Evolutionary conservation across 2,113 vertebrate genomes (phyloP).

Genomic region (Ellobius talpinus): DNA sequence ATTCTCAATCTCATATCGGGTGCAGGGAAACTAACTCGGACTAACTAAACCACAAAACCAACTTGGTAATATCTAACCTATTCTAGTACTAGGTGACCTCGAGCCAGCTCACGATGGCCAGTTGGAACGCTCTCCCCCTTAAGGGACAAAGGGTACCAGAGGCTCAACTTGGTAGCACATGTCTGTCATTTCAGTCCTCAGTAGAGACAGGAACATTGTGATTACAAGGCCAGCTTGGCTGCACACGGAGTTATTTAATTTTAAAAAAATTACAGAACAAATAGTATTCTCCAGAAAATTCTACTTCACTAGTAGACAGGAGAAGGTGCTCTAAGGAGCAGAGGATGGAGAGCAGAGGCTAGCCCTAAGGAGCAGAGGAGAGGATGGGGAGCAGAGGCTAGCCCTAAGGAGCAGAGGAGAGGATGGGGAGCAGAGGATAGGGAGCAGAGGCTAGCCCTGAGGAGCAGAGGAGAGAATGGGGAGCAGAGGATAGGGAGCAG

Average conservation of each 20-base stretch:
- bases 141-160: neutral
- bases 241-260: neutral
- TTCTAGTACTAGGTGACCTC: neutral
- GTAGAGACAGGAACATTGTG: neutral
- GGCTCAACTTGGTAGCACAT: neutral
- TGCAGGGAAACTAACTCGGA: slow-evolving; percentile 2
- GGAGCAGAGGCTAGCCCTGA: no score
- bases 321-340: neutral
- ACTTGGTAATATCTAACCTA: neutral
- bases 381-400: neutral
- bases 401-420: neutral
- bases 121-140: neutral
- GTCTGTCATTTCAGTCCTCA: neutral
- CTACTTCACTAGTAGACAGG: slow-evolving; percentile 16
- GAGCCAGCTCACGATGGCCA: neutral
- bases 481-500: no score
- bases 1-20: neutral
- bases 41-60: slow-evolving; percentile 36
- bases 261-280: neutral
- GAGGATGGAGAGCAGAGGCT: no score
- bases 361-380: neutral
- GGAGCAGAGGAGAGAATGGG: no score
- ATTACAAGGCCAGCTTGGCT: neutral
- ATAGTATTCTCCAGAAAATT: neutral
- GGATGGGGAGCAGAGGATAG: no score